Evolutionary conservation across 2,797 vertebrate genomes (phyloP).

Genomic region (Chlorospingus flavigularis): DNA sequence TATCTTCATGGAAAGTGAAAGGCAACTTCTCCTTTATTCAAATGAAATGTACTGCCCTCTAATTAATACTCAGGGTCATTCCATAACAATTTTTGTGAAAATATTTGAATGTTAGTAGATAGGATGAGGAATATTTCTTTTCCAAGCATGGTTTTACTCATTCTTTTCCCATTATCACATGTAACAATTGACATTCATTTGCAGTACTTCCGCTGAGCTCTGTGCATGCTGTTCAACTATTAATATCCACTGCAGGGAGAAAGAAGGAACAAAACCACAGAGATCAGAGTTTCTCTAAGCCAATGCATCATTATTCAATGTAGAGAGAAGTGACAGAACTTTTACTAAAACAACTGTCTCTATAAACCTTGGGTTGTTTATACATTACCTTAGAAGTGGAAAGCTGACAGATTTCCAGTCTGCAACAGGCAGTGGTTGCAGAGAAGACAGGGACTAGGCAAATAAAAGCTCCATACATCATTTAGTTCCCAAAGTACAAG

Average conservation of each 20-base stretch:
- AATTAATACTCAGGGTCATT: neutral
- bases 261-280: neutral
- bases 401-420: neutral
- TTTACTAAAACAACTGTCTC: neutral
- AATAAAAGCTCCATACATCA: slow-evolving; percentile 9
- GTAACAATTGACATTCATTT: neutral
- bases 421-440: neutral
- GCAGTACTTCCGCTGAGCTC: neutral
- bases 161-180: neutral
- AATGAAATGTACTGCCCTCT: neutral
- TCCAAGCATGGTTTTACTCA: neutral
- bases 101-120: neutral
- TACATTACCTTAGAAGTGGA: neutral
- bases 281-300: neutral
- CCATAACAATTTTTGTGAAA: neutral
- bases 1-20: neutral
- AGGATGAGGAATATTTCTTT: neutral
- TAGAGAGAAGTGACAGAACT: neutral
- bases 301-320: neutral
- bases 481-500: neutral
- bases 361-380: neutral
- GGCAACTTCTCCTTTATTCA: neutral
- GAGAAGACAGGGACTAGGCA: neutral
- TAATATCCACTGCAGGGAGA: neutral
- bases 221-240: neutral